Base-by-base conservation (phyloP, 2,888 invertebrate genomes). In the Eristalis intricaria region DNA sequence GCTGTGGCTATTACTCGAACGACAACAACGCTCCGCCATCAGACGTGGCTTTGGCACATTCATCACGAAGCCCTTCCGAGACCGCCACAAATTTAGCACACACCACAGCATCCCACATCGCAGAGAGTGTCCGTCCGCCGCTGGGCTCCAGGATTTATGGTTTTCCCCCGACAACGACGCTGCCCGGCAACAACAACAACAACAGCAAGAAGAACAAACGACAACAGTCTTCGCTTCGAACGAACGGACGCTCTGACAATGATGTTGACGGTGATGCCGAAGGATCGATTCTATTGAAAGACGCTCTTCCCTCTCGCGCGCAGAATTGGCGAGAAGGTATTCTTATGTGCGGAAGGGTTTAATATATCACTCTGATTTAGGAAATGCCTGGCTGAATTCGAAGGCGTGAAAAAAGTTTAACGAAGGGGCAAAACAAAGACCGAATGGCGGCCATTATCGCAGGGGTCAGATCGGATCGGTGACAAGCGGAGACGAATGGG, bases 321-420 rank as follows among this genome's bases (percentile, higher is more conserved):
- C 43, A 35, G 38, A 13, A 13, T 13, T 38, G 38, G 38, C 13
- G 32, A 8, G 32, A 32, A 22, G 8, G 22, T 84, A 71, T 87
- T 76, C 73, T 80, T 65, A 81, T 83, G 70, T 61, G 68, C 56
- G 64, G 29, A 73, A 73, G 66, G 79, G 71, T 84, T 80, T 50
- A 79, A 87, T 87, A 87, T 84, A 87, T 87, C 84, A 80, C 83
- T 84, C 84, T 87, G 87, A 80, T 84, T 87, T 87, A 87, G 84
- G 84, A 80, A 79, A 87, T 77, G 64, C 58, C 43, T 50, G 69
- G 4, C 23, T 68, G 38, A 60, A 66, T 64, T 68, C 68, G 76
- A 77, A 84, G 87, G 87, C 84, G 87, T 87, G 87, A 87, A 87
- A 76, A 87, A 87, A 84, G 71, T 84, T 79, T 73, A 84, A 87